phyloP scores from a whole-genome alignment of 2,113 vertebrate species.

The Gnathonemus longibarbis region DNA sequence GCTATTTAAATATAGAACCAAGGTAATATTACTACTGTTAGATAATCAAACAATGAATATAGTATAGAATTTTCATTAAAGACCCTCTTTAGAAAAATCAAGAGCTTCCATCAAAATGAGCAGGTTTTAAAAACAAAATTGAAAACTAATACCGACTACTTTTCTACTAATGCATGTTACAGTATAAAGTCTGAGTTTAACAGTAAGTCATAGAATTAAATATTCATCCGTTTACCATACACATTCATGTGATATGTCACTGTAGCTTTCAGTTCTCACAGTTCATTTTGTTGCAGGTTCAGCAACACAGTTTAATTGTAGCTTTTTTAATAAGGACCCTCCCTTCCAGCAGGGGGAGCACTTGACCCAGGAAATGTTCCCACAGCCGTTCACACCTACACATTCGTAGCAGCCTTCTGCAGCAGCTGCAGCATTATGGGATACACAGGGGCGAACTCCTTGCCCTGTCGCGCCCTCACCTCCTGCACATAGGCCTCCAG shows the following conservation, averaged over 20 bases:
- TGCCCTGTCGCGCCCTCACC: conserved; percentile 80
- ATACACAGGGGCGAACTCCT: conserved; percentile 89
- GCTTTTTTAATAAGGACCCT: background rate
- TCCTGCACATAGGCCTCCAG: conserved; percentile 92
- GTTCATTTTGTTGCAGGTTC: background rate
- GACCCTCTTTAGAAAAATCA: background rate
- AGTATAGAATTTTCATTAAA: background rate
- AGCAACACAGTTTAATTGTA: background rate
- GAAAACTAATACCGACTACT: background rate
- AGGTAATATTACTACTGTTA: background rate
- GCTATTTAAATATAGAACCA: background rate
- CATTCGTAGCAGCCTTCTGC: conserved; percentile 67
- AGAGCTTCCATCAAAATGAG: background rate
- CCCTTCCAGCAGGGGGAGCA: background rate
- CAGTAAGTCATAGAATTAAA: background rate
- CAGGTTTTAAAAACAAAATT: background rate
- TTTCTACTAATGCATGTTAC: background rate
- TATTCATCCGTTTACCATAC: background rate
- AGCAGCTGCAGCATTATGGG: conserved; percentile 92
- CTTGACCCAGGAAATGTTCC: background rate
- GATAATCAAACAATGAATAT: background rate
- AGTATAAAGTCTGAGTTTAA: background rate
- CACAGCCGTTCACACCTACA: conserved; percentile 34
- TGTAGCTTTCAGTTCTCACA: background rate
- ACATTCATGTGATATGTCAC: background rate